Percentiles rank a stretch among this genome's conserved stretches.
These are phyloP conservation scores for Cosmorhoe ocellata DNA, from an alignment of 2,888 invertebrate species.

Conservation along the genomic window DNA sequence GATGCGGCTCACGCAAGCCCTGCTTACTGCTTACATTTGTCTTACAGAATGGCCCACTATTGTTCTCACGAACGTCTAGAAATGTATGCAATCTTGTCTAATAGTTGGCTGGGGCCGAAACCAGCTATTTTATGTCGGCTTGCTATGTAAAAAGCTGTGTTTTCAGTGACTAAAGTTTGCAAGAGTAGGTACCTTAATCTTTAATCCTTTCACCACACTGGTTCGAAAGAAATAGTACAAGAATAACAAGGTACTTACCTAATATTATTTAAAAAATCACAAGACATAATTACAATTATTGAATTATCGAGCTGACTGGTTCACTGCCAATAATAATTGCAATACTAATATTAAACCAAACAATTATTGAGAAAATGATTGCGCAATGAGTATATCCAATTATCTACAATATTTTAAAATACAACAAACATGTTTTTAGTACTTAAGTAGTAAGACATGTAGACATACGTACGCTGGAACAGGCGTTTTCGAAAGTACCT, in stretches of 20 bases:
- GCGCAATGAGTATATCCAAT: no score
- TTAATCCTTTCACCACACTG: no score
- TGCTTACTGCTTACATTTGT: conserved; percentile 26
- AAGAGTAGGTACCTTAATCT: not conserved
- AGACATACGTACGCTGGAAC: conserved; percentile 3
- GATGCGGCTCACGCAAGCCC: conserved; percentile 20
- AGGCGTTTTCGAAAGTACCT: conserved; percentile 8
- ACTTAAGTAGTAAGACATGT: not conserved
- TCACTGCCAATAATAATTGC: no score
- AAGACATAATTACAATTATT: no score
- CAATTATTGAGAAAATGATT: no score
- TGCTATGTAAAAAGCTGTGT: conserved; percentile 21
- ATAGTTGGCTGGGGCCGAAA: conserved; percentile 26
- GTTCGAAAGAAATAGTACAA: no score
- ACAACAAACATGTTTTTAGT: conserved; percentile 15
- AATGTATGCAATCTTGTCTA: conserved; percentile 33
- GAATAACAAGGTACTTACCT: no score
- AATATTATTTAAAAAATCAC: no score
- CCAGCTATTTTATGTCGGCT: conserved; percentile 25
- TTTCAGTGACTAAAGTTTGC: conserved; percentile 6
- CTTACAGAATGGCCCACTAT: conserved; percentile 27
- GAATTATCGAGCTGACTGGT: no score
- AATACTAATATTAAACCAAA: no score
- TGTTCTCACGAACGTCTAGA: conserved; percentile 25
- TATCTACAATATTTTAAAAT: no score